Evolutionary conservation across 1,140 invertebrate genomes (phyloP).

Genomic region (Calliphora vicina): DNA sequence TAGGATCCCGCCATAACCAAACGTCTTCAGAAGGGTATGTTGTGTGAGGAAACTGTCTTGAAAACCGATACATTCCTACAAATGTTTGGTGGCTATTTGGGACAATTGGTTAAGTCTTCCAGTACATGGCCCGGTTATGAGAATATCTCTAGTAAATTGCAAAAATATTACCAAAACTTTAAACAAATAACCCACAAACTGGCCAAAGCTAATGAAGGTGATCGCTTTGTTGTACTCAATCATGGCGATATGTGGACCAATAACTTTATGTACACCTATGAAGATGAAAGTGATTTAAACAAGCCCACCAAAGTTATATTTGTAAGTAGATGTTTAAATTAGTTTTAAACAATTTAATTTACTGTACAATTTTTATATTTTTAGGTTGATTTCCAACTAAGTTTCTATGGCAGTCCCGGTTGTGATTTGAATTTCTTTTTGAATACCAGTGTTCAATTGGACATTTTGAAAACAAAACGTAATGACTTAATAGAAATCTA

Average conservation of each 20-base stretch:
- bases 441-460: constrained; percentile 52
- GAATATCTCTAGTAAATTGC: constrained; percentile 48
- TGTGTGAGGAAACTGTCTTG: constrained; percentile 49
- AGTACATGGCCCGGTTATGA: constrained; percentile 52
- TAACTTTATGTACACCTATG: constrained; percentile 73
- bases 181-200: constrained; percentile 49
- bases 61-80: constrained; percentile 47
- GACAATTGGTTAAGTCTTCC: constrained; percentile 49
- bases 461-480: constrained; percentile 52
- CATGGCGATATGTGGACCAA: constrained; percentile 75
- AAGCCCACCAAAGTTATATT: constrained; percentile 67
- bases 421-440: constrained; percentile 59
- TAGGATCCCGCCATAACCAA: constrained; percentile 52
- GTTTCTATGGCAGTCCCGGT: constrained; percentile 55
- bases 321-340: constrained; percentile 47
- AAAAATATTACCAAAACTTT: constrained; percentile 65
- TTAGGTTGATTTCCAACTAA: constrained; percentile 55
- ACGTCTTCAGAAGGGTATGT: constrained; percentile 51
- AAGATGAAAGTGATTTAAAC: constrained; percentile 55
- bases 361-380: background rate
- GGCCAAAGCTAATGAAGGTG: constrained; percentile 49
- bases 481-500: constrained; percentile 60
- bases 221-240: constrained; percentile 66
- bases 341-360: background rate
- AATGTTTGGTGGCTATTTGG: constrained; percentile 51